Evolutionary conservation across 1,140 invertebrate species (phyloP).

Genomic region (Polypedilum vanderplanki): DNA sequence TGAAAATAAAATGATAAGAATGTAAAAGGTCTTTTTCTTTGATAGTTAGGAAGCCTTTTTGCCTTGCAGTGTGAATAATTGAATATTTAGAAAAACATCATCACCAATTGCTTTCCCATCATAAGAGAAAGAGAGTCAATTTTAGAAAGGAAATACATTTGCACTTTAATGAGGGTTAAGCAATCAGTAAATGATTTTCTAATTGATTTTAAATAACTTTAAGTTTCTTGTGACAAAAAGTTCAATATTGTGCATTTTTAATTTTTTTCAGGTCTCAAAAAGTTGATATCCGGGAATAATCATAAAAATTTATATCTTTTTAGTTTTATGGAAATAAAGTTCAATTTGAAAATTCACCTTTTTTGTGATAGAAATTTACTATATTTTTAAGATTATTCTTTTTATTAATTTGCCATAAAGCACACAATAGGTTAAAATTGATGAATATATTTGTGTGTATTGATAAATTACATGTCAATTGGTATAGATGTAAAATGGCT

Average conservation of each 20-base stretch:
- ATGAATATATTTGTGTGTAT: no score
- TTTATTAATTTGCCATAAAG: no score
- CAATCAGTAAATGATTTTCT: slow-evolving; percentile 12
- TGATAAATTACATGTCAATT: no score
- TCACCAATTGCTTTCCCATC: neutral
- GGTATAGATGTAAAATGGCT: no score
- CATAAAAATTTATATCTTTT: no score
- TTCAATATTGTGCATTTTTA: neutral
- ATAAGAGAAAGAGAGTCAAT: neutral
- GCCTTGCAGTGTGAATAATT: slow-evolving; percentile 6
- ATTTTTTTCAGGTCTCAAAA: neutral
- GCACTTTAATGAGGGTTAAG: slow-evolving; percentile 9
- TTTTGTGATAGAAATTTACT: no score
- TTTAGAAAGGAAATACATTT: slow-evolving; percentile 12
- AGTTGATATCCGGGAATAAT: neutral
- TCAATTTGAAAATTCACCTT: no score
- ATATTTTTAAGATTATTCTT: no score
- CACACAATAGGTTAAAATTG: no score
- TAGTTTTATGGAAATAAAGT: no score
- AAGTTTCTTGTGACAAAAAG: neutral
- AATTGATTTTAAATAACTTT: neutral
- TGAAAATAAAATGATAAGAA: neutral
- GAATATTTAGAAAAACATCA: neutral
- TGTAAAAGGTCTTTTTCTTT: neutral
- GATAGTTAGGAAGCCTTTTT: neutral